Evolutionary conservation across 2,113 vertebrate genomes (phyloP).

Genomic region (Bostrychus sinensis): DNA sequence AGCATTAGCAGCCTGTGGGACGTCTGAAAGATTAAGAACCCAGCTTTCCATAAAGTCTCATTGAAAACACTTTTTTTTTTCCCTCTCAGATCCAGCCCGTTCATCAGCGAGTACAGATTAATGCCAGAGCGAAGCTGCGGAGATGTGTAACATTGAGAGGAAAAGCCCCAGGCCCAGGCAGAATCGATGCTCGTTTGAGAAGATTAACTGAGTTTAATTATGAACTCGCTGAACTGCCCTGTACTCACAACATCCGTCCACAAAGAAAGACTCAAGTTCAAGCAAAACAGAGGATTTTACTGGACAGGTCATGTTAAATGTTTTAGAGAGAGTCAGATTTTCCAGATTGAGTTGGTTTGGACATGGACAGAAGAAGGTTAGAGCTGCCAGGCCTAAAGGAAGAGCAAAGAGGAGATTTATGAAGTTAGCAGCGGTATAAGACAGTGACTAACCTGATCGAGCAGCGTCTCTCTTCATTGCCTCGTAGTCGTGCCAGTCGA

Average conservation of each 20-base stretch:
- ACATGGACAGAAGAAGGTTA: not conserved
- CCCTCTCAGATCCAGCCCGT: slow-evolving; percentile 1
- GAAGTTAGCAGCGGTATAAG: not conserved
- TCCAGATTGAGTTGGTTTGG: not conserved
- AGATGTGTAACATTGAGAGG: slow-evolving; percentile 13
- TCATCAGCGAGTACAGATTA: slow-evolving; percentile 4
- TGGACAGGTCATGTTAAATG: no score
- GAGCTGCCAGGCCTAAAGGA: no score
- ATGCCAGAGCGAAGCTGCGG: slow-evolving; percentile 22
- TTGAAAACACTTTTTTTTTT: slow-evolving; percentile 3
- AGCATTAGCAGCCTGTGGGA: not conserved
- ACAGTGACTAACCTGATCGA: slow-evolving; percentile 79
- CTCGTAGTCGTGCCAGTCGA: slow-evolving; percentile 92
- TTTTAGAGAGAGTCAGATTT: no score
- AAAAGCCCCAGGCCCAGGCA: slow-evolving; percentile 2
- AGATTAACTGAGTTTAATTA: slow-evolving; percentile 55
- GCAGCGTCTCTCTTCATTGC: slow-evolving; percentile 85
- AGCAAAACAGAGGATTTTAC: not conserved
- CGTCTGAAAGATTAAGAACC: not conserved
- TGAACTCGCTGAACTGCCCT: slow-evolving; percentile 28
- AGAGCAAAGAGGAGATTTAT: not conserved
- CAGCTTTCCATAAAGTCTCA: not conserved
- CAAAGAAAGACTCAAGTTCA: slow-evolving; percentile 17
- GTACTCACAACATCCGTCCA: slow-evolving; percentile 31
- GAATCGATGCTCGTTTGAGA: slow-evolving; percentile 45